phyloP scores from a whole-genome alignment of 2,888 invertebrate genomes.

The Xylocampa areola region DNA sequence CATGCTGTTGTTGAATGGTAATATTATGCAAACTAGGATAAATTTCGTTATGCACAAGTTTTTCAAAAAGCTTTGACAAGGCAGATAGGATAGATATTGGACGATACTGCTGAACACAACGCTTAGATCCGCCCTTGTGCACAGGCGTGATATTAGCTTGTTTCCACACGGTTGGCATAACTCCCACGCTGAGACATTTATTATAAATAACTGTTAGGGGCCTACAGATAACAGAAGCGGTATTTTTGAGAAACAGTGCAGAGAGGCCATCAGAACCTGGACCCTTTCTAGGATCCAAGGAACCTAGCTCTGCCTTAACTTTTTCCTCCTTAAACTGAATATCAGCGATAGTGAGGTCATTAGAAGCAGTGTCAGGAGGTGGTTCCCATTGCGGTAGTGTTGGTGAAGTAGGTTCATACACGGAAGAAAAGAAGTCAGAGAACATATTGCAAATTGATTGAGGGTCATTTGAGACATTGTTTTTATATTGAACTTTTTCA shows the following conservation, averaged over 20 bases:
- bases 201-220: constrained; percentile 6
- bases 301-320: background rate
- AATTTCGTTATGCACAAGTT: too few species aligned
- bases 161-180: constrained; percentile 1
- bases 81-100: too few species aligned
- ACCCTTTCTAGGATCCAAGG: background rate
- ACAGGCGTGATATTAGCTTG: constrained; percentile 6
- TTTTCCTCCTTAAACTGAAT: background rate
- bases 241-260: constrained; percentile 1
- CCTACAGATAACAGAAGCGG: background rate
- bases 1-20: constrained; percentile 6
- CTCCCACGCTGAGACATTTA: background rate
- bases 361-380: background rate
- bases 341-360: background rate
- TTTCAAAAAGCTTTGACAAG: too few species aligned
- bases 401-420: background rate
- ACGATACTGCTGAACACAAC: constrained; percentile 7
- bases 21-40: background rate
- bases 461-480: constrained; percentile 1
- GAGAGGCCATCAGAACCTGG: constrained; percentile 2
- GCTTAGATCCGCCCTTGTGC: constrained; percentile 7
- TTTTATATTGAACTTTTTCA: background rate
- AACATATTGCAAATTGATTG: constrained; percentile 7
- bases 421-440: constrained; percentile 1
- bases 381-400: background rate